Evolutionary conservation across 2,888 invertebrate species (phyloP), one percentile per base, ranked within the genome.

Genomic region (Eupithecia subumbrata): DNA sequence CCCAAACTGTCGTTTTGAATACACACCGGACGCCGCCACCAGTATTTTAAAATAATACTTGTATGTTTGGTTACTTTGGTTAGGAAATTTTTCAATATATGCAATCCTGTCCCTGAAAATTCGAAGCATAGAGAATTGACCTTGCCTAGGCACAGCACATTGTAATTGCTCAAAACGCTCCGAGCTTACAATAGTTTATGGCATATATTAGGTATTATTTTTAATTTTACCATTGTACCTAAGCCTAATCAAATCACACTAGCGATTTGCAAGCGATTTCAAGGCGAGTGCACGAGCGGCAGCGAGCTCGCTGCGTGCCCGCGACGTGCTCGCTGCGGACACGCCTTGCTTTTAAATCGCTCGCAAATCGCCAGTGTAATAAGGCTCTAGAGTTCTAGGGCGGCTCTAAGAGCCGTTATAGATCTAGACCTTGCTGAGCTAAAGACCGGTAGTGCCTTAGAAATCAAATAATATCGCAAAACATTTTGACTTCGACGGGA

Each of bases 1-100:
- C 89, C 89, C 88, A 90, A 93, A 93, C 91, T 94, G 94, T 93
- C 94, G 94, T 94, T 94, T 92, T 94, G 93, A 94, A 94, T 94
- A 94, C 92, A 94, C 94, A 94, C 94, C 94, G 93, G 94, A 94
- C 94, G 91, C 91, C 88, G 89, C 90, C 89, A 90, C 89, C 87
- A 90, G 90, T 89, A 90, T 89, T 91, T 87, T 82, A 82, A 87
- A 87, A 81, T 84, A 82, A 83, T 40, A 67, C 12, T 56, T 56
- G 34, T 82, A 82, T 82, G 80, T 82, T 76, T 52, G 67, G 22
- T 12, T 43, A 14, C 12, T 40, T n/a, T n/a, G n/a, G 22, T 22
- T 68, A 25, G 25, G 68, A 14, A 68, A 45, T 40, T 67, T 67
- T 67, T 67, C n/a, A 34, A n/a, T 67, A 67, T 22, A n/a, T 67